Base-by-base conservation (phyloP, 2,113 vertebrate species). In the Lutjanus erythropterus region DNA sequence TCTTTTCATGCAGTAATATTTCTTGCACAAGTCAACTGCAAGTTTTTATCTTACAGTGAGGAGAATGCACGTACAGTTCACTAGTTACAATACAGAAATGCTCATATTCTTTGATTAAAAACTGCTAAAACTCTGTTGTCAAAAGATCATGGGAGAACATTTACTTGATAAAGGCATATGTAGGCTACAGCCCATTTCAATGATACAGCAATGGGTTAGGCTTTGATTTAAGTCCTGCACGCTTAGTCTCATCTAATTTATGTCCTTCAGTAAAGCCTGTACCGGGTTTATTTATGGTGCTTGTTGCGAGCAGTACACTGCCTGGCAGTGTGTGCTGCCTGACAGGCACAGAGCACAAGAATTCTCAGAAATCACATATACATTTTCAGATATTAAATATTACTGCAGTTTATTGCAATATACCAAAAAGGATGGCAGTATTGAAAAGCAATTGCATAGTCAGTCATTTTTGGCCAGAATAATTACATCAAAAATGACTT, bases 161-260 rank as follows among this genome's bases (percentile, higher is more conserved):
- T 23, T 37, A 29, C 5, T 81, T 73, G 21, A 62, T 41, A 12
- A 10, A 18, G 15, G 2, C 47, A 50, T 49, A 42, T 16, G 3
- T 10, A 44, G 35, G 12, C 44, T 62, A 1, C 23, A 70, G 37
- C 19, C 18, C 2, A 6, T 59, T 37, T 67, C 68, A 55, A 37
- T 53, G 0, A 10, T 4, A 21, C 11, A 66, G 15, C 9, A 73
- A 19, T n/a, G 55, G 0, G 8, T 55, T 16, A 10, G 23, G n/a
- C 53, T 61, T 65, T 70, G 58, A 68, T 78, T 79, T 47, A 44
- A 52, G 37, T 56, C 46, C 62, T 33, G 47, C 41, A 52, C n/a
- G 23, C 66, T 88, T 58, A 55, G 41, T 72, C 31, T 39, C 16
- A 62, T 76, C 5, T 78, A 49, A 71, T 80, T 82, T 29, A 25